A percentile compares a stretch with the other conserved stretches of the same genome.
Conservation (phyloP, 2,113 vertebrate genomes). For the Lycocorax pyrrhopterus region DNA sequence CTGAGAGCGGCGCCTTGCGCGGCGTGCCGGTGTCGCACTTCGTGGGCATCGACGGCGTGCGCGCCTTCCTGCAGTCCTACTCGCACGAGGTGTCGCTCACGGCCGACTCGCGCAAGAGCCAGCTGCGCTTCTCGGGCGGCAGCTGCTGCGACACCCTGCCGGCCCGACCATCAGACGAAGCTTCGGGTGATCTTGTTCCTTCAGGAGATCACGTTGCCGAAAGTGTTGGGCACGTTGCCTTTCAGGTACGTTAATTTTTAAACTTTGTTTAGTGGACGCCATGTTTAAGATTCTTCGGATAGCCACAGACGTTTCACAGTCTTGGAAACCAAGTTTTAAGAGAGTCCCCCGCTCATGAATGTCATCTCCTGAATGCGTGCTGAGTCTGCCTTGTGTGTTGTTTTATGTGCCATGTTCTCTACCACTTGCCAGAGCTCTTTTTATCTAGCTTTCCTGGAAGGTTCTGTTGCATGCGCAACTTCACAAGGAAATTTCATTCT, state of each 20-base stretch:
- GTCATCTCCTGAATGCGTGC: fast-evolving
- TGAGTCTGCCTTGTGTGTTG: background rate
- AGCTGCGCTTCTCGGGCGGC: background rate
- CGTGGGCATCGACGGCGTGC: too few relatives aligned
- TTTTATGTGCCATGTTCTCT: background rate
- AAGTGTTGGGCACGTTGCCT: fast-evolving
- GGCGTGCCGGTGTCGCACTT: too few relatives aligned
- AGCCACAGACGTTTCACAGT: fast-evolving
- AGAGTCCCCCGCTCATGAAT: fast-evolving
- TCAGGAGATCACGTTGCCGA: fast-evolving
- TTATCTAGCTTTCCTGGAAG: background rate
- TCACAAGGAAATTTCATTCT: background rate
- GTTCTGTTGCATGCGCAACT: background rate
- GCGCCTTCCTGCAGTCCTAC: too few relatives aligned
- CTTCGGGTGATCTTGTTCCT: background rate
- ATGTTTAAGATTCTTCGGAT: fast-evolving
- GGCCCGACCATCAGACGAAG: background rate
- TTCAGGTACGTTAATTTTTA: background rate
- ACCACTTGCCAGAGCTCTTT: fast-evolving
- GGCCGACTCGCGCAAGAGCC: background rate
- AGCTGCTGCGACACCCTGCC: slow-evolving; percentile 47
- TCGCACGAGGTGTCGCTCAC: background rate
- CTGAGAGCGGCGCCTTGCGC: too few relatives aligned
- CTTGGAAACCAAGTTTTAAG: fast-evolving
- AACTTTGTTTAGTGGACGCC: fast-evolving